Evolutionary conservation across 2,888 invertebrate species (phyloP).

Genomic region (Drosophila siamana): DNA sequence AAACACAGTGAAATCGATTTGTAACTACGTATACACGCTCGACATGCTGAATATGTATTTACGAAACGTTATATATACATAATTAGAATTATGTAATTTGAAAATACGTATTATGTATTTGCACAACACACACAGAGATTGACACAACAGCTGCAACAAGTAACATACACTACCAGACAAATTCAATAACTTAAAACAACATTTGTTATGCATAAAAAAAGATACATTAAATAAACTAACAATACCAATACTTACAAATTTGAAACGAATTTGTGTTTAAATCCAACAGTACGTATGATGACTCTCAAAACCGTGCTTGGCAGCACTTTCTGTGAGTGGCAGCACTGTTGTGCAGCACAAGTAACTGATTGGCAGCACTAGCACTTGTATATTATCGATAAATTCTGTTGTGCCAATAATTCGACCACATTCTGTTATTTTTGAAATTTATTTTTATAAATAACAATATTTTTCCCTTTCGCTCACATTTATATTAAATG

Average conservation of each 20-base stretch:
- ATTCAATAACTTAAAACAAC: constrained; percentile 55
- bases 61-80: constrained; percentile 41
- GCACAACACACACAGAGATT: constrained; percentile 58
- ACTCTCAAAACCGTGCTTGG: not conserved
- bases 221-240: constrained; percentile 63
- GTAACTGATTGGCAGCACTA: not conserved
- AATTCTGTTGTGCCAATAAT: not conserved
- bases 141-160: constrained; percentile 55
- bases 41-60: constrained; percentile 76
- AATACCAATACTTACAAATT: constrained; percentile 42
- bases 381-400: not conserved
- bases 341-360: not conserved
- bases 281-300: not conserved
- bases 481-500: not conserved
- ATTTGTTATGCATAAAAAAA: constrained; percentile 65
- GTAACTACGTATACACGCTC: constrained; percentile 63
- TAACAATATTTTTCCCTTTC: no score
- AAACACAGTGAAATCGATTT: constrained; percentile 48
- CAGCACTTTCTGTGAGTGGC: constrained; percentile 4
- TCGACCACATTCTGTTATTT: not conserved
- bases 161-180: constrained; percentile 65
- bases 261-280: not conserved
- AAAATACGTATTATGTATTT: constrained; percentile 69
- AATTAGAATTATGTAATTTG: constrained; percentile 33
- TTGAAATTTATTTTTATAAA: not conserved